A percentile compares a stretch with the other conserved stretches of the same genome.
phyloP scores from a whole-genome alignment of 2,888 invertebrate genomes.

The Trichogramma evanescens region DNA sequence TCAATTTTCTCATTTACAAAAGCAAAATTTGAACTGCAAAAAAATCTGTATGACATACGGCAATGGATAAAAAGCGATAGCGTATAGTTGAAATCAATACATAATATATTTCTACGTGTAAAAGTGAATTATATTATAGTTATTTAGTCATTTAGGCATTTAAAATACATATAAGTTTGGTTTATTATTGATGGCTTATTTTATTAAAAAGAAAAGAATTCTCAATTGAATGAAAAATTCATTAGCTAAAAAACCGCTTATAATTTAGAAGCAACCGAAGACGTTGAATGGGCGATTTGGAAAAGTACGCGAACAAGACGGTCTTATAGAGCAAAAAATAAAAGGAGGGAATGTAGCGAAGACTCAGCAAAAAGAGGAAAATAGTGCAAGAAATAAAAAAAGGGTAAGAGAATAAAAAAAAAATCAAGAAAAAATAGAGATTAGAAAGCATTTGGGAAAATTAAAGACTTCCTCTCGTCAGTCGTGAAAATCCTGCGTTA shows the following conservation, averaged over 20 bases:
- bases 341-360: conserved; percentile 3
- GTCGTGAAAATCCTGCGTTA: conserved; percentile 21
- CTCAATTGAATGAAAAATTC: background rate
- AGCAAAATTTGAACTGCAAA: conserved; percentile 7
- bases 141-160: conserved; percentile 20
- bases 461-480: conserved; percentile 30
- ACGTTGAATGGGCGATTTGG: conserved; percentile 11
- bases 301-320: conserved; percentile 7
- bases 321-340: background rate
- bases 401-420: conserved; percentile 13
- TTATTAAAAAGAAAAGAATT: conserved; percentile 1
- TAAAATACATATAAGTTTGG: conserved; percentile 19
- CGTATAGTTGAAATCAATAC: conserved; percentile 43
- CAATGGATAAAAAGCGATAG: conserved; percentile 26
- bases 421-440: conserved; percentile 22
- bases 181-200: conserved; percentile 13
- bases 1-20: conserved; percentile 8
- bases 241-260: background rate
- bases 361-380: conserved; percentile 4
- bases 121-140: conserved; percentile 29
- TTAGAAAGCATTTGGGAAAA: conserved; percentile 25
- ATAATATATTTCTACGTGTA: conserved; percentile 38
- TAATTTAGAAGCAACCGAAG: conserved; percentile 14
- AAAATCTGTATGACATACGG: conserved; percentile 13
- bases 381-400: conserved; percentile 14